Conservation (phyloP, 2,113 vertebrate genomes). For the Pelodiscus sinensis region DNA sequence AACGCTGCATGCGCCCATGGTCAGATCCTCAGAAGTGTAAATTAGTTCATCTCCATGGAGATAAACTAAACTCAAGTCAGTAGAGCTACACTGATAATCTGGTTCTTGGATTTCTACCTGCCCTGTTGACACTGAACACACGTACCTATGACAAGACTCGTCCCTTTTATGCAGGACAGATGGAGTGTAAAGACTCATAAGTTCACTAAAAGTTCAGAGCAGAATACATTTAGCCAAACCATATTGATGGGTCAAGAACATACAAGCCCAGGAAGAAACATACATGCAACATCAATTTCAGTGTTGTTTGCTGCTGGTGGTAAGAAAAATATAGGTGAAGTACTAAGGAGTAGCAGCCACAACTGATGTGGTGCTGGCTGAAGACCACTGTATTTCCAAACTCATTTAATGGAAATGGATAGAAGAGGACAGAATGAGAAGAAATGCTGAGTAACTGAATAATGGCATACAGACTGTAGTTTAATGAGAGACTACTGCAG, state of each 20-base stretch:
- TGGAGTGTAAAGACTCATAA: not conserved
- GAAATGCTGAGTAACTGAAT: not conserved
- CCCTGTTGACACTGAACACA: not conserved
- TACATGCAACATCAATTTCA: not conserved
- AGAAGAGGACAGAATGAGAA: not conserved
- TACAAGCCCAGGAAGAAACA: not conserved
- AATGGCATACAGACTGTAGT: not conserved
- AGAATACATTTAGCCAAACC: not conserved
- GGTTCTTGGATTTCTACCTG: not conserved
- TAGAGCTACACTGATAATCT: not conserved
- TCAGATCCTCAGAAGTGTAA: not conserved
- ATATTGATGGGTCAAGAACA: not conserved
- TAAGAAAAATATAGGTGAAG: not conserved
- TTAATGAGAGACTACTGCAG: not conserved
- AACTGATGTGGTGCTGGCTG: not conserved
- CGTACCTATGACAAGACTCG: not conserved
- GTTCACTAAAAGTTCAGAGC: not conserved
- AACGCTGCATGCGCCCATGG: not conserved
- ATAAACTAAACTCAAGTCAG: not conserved
- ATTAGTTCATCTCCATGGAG: rapidly evolving
- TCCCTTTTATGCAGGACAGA: not conserved
- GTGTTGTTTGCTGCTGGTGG: not conserved
- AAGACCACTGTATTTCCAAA: not conserved
- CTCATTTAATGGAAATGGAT: not conserved
- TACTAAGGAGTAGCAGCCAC: not conserved